Base-by-base conservation (phyloP, 2,888 invertebrate genomes). In the Miltochrista miniata region DNA sequence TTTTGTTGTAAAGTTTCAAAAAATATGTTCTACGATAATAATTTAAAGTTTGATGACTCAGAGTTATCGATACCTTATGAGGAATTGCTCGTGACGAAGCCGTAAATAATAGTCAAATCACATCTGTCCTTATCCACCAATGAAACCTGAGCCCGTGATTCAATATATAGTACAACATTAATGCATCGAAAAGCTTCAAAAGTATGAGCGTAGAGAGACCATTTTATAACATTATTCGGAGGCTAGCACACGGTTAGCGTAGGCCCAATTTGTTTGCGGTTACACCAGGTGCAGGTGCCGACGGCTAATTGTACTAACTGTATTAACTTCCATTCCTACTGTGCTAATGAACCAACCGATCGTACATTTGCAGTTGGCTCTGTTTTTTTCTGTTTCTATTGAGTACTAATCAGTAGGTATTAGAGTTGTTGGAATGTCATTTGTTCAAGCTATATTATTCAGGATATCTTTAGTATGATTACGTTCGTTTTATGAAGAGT, bases 251-350 rank as follows among this genome's bases (percentile, higher is more conserved):
- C 53, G 45, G 61, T 63, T 54, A 62, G 54, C 54, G 56, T 59
- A 54, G 59, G 56, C 60, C 68, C 72, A 74, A 74, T 74, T 74
- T 74, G 74, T 74, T 66, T 68, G 74, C 56, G 74, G 74, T 68
- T 39, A 52, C 48, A 54, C 39, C 74, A 71, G 73, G 72, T 74
- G 72, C 61, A 57, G 56, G 48, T 60, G 61, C 65, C 47, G 54
- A 56, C 38, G 56, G 65, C 68, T 71, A 72, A 73, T 72, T 73
- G 72, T 64, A 49, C 61, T 63, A 69, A 74, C 65, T 61, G 54
- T 56, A 73, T 73, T 73, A 74, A 73, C 74, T 69, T 70, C 68
- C 64, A 60, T 61, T 56, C 59, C 61, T 53, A 59, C 59, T 59
- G 54, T 61, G 58, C 56, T 67, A 67, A 64, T 64, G 69, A 68